phyloP scores from a whole-genome alignment of 2,888 invertebrate genomes.

The Graphium colonna region DNA sequence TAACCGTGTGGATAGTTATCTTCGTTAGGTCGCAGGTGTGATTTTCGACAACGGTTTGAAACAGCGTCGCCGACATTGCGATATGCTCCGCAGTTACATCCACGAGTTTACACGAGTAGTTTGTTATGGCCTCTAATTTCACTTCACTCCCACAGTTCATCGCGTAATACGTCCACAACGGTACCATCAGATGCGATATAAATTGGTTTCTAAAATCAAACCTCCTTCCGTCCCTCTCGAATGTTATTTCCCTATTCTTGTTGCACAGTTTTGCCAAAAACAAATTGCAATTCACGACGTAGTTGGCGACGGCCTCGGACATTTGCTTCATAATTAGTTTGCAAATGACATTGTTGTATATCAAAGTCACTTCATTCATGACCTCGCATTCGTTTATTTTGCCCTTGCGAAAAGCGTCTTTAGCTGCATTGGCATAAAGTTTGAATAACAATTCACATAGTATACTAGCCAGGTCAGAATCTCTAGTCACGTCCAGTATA shows the following conservation, averaged over 20 bases:
- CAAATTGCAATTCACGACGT: slow-evolving; percentile 34
- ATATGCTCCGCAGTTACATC: slow-evolving; percentile 37
- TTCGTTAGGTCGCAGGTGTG: slow-evolving; percentile 27
- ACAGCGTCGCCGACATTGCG: slow-evolving; percentile 31
- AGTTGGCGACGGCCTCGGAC: slow-evolving; percentile 32
- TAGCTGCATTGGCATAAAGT: slow-evolving; percentile 6
- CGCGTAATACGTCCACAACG: slow-evolving; percentile 30
- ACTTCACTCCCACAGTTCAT: slow-evolving; percentile 15
- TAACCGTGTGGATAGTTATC: slow-evolving; percentile 31
- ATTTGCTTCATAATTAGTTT: slow-evolving; percentile 34
- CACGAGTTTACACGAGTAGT: slow-evolving; percentile 28
- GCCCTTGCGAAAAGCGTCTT: slow-evolving; percentile 1
- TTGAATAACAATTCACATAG: slow-evolving; percentile 22
- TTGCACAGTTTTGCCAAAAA: slow-evolving; percentile 37
- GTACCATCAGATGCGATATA: slow-evolving; percentile 34
- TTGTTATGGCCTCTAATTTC: slow-evolving; percentile 28
- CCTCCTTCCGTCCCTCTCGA: slow-evolving; percentile 39
- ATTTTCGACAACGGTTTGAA: slow-evolving; percentile 29
- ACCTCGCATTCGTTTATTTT: slow-evolving; percentile 29
- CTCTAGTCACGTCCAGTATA: slow-evolving; percentile 18
- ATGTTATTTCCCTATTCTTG: slow-evolving; percentile 29
- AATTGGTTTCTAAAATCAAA: slow-evolving; percentile 40
- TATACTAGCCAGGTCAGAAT: slow-evolving; percentile 14
- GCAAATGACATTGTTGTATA: slow-evolving; percentile 32
- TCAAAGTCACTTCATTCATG: slow-evolving; percentile 31